Evolutionary conservation across 2,888 invertebrate species (phyloP), one percentile per base, ranked within the genome.

Genomic region (Thymelicus acteon): DNA sequence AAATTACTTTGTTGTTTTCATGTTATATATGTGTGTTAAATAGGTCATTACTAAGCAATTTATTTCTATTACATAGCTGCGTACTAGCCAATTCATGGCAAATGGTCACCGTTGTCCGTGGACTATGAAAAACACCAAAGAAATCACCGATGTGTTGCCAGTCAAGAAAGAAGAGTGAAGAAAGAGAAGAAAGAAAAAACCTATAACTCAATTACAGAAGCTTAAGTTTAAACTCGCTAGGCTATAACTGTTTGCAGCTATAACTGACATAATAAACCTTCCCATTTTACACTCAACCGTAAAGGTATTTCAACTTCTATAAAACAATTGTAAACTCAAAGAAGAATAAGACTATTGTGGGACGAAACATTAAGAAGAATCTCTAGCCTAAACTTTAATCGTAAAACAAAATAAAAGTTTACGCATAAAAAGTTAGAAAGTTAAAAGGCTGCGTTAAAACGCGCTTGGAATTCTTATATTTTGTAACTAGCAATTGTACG

Each of bases 381-480:
- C 52, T 60, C 64, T 47, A 60, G 24, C 24, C 12, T 48, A 24
- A 70, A 70, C 44, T 65, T 71, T 31, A 52, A 71, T 65, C 65
- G 65, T 71, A 71, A 71, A 71, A 65, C 64, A 65, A 54, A 65
- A 65, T 65, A 65, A 65, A 71, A 71, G 70, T 71, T 71, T 37
- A 12, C 60, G 48, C 60, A 65, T 71, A 71, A 71, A 69, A 65
- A 65, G 65, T 71, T 71, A 7, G 15, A 19, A 65, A 60, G 70
- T 70, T 48, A 60, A 60, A 52, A 65, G 7, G 31, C 57, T 13
- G 31, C 13, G 60, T 65, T 60, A 71, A 60, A 60, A 49, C 52
- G 39, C 48, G 39, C 39, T 69, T 58, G 31, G 39, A 47, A 58
- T 37, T 44, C 10, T 24, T 47, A 61, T 15, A 39, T 39, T 10